Percentiles rank a stretch among this genome's conserved stretches.
Conservation (phyloP, 2,113 vertebrate genomes). For the Okapia johnstoni region DNA sequence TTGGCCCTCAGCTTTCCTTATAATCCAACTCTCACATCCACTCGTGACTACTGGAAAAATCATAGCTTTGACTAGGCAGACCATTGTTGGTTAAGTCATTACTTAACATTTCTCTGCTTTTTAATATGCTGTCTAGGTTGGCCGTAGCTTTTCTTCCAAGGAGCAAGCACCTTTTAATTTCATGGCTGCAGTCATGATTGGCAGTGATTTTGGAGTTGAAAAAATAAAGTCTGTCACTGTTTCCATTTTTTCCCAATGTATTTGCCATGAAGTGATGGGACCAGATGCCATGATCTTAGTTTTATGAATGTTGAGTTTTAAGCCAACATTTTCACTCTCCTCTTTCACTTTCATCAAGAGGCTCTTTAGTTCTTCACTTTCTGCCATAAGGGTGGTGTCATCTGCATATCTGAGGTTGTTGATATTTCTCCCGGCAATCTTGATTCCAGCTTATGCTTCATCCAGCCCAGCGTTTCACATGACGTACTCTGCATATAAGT, state of each 20-base stretch:
- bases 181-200: neutral
- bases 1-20: neutral
- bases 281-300: neutral
- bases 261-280: neutral
- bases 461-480: neutral
- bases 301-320: neutral
- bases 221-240: neutral
- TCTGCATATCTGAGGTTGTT: neutral
- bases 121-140: neutral
- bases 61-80: neutral
- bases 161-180: neutral
- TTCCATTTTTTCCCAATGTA: neutral
- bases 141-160: neutral
- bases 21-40: neutral
- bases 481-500: rapidly evolving
- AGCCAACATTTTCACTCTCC: neutral
- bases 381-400: neutral
- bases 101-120: neutral
- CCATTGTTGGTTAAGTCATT: neutral
- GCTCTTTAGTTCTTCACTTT: neutral
- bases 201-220: neutral
- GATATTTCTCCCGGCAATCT: neutral
- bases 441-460: neutral
- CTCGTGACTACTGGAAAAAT: neutral
- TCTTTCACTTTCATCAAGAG: neutral